Conservation (phyloP, 2,113 vertebrate genomes). For the Candoia aspera region DNA sequence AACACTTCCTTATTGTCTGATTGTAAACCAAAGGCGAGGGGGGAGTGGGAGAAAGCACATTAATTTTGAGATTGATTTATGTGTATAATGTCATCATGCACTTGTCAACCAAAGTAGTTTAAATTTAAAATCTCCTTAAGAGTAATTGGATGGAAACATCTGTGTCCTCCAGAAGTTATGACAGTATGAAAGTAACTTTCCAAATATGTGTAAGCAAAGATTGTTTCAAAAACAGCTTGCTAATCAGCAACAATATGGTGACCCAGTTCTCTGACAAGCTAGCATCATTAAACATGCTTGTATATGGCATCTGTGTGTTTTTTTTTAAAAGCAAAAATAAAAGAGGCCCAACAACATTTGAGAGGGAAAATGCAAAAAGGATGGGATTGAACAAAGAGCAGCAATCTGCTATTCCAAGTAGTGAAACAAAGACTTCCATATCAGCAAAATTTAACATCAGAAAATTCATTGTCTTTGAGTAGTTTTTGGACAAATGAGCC, state of each 20-base stretch:
- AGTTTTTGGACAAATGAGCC: slow-evolving; percentile 1
- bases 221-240: slow-evolving; percentile 36
- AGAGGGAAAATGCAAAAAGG: neutral
- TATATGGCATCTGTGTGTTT: slow-evolving; percentile 18
- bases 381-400: neutral
- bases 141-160: slow-evolving; percentile 56
- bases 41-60: neutral
- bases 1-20: neutral
- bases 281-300: slow-evolving; percentile 44
- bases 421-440: neutral
- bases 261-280: slow-evolving; percentile 42
- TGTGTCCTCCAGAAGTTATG: slow-evolving; percentile 49
- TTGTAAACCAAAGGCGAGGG: slow-evolving; percentile 22
- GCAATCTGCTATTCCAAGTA: neutral
- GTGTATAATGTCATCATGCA: slow-evolving; percentile 1
- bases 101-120: slow-evolving; percentile 43
- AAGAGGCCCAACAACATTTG: neutral
- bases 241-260: slow-evolving; percentile 52
- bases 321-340: slow-evolving; percentile 9
- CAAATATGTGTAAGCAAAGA: slow-evolving; percentile 34
- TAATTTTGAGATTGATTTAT: slow-evolving; percentile 47
- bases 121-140: slow-evolving; percentile 43
- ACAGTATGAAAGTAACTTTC: slow-evolving; percentile 49
- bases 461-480: neutral
- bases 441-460: neutral